These are phyloP conservation scores for Spermophilus dauricus DNA, from an alignment of 2,113 vertebrate genomes.

Conservation along the genomic window DNA sequence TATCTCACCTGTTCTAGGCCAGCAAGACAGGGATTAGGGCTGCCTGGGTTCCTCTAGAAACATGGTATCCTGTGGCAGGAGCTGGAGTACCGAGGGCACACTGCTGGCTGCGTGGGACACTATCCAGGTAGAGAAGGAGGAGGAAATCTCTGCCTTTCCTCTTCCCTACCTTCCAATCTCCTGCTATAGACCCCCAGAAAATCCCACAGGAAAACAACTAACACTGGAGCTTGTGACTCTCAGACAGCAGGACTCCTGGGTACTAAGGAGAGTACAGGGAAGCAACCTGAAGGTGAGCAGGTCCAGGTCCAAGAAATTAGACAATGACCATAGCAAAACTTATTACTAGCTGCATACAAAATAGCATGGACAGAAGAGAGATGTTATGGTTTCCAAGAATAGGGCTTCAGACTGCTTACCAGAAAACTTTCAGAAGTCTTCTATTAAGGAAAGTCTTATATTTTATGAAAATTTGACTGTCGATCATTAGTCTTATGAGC, in stretches of 20 bases:
- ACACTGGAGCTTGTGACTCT: neutral
- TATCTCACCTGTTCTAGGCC: fast-evolving
- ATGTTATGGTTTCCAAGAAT: neutral
- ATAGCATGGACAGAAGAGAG: fast-evolving
- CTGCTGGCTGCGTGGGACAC: neutral
- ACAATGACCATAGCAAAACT: neutral
- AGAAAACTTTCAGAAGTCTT: neutral
- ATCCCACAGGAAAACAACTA: neutral
- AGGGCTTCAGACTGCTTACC: neutral
- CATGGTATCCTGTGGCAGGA: neutral
- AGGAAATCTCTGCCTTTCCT: neutral
- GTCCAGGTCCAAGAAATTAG: neutral
- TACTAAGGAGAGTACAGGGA: neutral
- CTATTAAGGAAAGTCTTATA: too few relatives aligned
- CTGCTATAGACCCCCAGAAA: fast-evolving
- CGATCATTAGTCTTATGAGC: neutral
- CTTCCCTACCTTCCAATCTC: neutral
- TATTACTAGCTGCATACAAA: neutral
- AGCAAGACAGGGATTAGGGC: neutral
- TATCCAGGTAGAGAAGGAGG: neutral
- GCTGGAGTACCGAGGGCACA: neutral
- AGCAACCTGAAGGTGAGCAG: neutral
- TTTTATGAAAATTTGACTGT: neutral
- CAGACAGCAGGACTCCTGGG: neutral
- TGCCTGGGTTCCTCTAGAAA: neutral